Conservation (phyloP, 2,113 vertebrate genomes). For the Epinephelus moara region DNA sequence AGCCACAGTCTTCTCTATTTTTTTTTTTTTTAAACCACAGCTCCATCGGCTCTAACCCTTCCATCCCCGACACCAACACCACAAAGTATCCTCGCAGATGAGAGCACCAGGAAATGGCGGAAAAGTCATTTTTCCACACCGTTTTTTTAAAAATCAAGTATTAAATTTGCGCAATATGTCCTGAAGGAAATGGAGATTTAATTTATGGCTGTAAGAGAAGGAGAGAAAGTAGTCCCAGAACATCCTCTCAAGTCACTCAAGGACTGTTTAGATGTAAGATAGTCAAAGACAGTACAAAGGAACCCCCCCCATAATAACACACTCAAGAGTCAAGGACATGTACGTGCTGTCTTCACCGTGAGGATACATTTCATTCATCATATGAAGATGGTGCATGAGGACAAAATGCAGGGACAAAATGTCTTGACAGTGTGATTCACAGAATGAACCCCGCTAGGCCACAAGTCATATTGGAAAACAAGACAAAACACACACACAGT, state of each 20-base stretch:
- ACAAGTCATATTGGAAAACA: slow-evolving; percentile 13
- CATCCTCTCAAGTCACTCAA: slow-evolving; percentile 27
- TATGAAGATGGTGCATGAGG: not conserved
- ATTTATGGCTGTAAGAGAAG: slow-evolving; percentile 41
- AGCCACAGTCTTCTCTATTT: slow-evolving; percentile 11
- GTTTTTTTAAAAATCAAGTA: slow-evolving; percentile 15
- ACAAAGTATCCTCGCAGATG: slow-evolving; percentile 32
- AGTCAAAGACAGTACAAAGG: slow-evolving; percentile 9
- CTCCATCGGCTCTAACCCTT: slow-evolving; percentile 33
- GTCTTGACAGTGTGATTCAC: slow-evolving; percentile 32
- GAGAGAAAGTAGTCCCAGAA: slow-evolving; percentile 15
- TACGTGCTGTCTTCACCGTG: not conserved
- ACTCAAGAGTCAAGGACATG: not conserved
- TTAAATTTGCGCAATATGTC: slow-evolving; percentile 63
- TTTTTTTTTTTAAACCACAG: slow-evolving; percentile 27
- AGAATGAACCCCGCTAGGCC: slow-evolving; percentile 1
- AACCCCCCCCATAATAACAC: slow-evolving; percentile 1
- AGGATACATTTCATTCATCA: slow-evolving; percentile 6
- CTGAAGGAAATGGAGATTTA: slow-evolving; percentile 54
- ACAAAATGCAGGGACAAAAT: slow-evolving; percentile 31
- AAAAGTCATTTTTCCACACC: slow-evolving; percentile 51
- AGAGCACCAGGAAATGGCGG: slow-evolving; percentile 37
- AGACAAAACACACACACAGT: slow-evolving; percentile 18
- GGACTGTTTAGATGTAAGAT: slow-evolving; percentile 25
- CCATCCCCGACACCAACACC: slow-evolving; percentile 48